Evolutionary conservation across 2,797 vertebrate genomes (phyloP).

Genomic region (Selene dorsalis): DNA sequence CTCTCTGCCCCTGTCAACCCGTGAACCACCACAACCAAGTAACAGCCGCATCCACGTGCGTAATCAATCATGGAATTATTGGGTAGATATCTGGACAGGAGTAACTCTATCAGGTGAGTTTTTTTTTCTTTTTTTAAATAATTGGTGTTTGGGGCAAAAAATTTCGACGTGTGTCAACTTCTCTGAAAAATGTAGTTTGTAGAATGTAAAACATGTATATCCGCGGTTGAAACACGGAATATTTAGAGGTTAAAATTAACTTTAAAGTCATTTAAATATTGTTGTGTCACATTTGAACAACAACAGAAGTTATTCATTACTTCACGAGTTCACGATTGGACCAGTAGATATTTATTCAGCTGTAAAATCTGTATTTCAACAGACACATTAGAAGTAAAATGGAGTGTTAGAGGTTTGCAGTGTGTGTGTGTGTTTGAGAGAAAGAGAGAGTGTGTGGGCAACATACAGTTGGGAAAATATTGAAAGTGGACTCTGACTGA

Average conservation of each 20-base stretch:
- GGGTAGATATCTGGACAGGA: slow-evolving; percentile 73
- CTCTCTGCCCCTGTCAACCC: neutral
- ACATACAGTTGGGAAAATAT: slow-evolving; percentile 47
- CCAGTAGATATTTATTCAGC: neutral
- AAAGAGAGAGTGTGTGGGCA: neutral
- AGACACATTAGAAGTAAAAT: neutral
- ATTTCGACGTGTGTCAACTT: neutral
- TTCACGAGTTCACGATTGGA: neutral
- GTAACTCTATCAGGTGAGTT: slow-evolving; percentile 67
- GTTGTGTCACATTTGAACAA: neutral
- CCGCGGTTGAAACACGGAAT: neutral
- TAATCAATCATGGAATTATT: slow-evolving; percentile 73
- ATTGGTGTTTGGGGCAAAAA: neutral
- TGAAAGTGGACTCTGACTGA: slow-evolving; percentile 38
- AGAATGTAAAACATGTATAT: neutral
- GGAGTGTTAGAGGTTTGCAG: fast-evolving
- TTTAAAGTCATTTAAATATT: neutral
- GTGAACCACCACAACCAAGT: no score
- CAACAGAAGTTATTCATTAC: neutral
- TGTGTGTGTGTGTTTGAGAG: neutral
- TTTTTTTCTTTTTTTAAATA: neutral
- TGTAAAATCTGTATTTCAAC: neutral
- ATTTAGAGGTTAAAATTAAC: neutral
- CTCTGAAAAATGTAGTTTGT: neutral
- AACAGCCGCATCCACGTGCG: slow-evolving; percentile 1